A percentile compares a stretch with the other conserved stretches of the same genome.
phyloP scores from a whole-genome alignment of 1,140 invertebrate genomes.

The Tetragonula clypearis region DNA sequence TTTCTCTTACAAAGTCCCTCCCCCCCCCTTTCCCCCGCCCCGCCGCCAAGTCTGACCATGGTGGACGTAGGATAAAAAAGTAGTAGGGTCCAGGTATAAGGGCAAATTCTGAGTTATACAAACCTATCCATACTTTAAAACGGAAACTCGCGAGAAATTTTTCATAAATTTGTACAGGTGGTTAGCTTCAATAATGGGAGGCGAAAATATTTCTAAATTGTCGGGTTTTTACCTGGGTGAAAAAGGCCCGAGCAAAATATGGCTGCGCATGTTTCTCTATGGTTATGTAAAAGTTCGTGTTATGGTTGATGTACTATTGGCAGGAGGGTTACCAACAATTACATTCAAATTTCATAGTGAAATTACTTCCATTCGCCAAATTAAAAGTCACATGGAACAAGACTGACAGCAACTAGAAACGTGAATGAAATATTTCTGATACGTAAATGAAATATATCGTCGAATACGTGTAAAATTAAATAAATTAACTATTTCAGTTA shows the following conservation, averaged over 20 bases:
- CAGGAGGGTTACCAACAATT: neutral
- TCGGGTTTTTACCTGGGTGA: no score
- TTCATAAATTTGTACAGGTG: constrained; percentile 38
- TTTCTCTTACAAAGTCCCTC: neutral
- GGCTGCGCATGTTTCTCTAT: no score
- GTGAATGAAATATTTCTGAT: neutral
- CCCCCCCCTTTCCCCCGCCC: neutral
- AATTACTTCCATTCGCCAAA: neutral
- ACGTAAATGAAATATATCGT: neutral
- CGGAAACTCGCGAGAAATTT: constrained; percentile 45
- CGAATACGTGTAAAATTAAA: neutral
- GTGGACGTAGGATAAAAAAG: constrained; percentile 58
- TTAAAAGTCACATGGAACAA: neutral
- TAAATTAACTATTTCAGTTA: neutral
- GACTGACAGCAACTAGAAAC: neutral
- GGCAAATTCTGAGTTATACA: constrained; percentile 66
- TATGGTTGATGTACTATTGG: neutral
- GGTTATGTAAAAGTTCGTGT: neutral
- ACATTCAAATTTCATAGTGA: neutral
- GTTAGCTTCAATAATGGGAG: neutral
- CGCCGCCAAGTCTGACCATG: constrained; percentile 12
- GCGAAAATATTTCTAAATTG: constrained; percentile 1
- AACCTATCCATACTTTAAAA: constrained; percentile 47
- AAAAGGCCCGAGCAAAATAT: neutral
- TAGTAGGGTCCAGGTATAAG: constrained; percentile 69